Base-by-base conservation (phyloP, 2,113 vertebrate species). In the Brachypodius melanocephalos region DNA sequence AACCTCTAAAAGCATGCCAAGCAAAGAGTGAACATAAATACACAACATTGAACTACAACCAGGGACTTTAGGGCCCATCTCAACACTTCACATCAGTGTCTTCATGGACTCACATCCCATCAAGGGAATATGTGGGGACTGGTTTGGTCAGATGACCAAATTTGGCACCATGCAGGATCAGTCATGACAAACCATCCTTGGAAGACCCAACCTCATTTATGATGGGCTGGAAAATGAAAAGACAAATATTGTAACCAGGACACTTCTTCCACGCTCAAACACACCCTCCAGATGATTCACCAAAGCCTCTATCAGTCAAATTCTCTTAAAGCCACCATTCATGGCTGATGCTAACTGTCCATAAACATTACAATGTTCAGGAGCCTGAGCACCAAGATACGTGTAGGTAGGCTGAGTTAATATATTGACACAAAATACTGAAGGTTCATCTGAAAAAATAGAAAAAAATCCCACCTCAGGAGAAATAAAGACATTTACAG, bases 401-500 rank as follows among this genome's bases (percentile, higher is more conserved):
- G 6, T 17, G 66, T 29, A 46, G 34, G 31, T 28, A 74, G 67
- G 24, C 28, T 83, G 51, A 61, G 26, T 73, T 76, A 88, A 72
- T 45, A 68, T 42, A 76, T 32, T 76, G 55, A 24, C 42, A 55
- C 59, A 55, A 73, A 77, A 28, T 49, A 71, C 26, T 31, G 46
- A 77, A 59, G 14, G 10, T 17, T 55, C 19, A 25, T 76, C 52
- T 85, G 49, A 85, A 83, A 83, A 85, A 72, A 69, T 0, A 45
- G 40, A 58, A 57, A 75, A 72, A 2, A 95, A 75, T 57, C 22
- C 14, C 49, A 88, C 26, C 24, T 68, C 20, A 6, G 43, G 28
- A 93, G 45, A 91, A 92, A 85, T 40, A 40, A 69, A 84, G 40
- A 61, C 26, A 17, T 87, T 85, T 82, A 52, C 15, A 77, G 67